phyloP scores from a whole-genome alignment of 2,888 invertebrate species.

The Apotomis betuletana region DNA sequence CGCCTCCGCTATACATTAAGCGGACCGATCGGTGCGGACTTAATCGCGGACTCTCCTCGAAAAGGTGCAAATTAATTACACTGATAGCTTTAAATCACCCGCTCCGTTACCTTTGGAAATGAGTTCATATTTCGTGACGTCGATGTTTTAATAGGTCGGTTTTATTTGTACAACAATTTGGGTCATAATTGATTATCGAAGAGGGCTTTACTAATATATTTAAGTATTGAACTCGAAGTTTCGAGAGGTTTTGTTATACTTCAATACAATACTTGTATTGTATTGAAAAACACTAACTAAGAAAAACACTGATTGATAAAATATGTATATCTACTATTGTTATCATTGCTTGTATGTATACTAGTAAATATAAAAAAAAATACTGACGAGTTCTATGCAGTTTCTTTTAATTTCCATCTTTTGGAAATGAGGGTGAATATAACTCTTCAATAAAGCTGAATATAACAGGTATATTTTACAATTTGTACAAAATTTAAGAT shows the following conservation, averaged over 20 bases:
- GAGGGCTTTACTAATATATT: slow-evolving; percentile 44
- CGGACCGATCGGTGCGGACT: slow-evolving; percentile 60
- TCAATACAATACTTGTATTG: too few relatives aligned
- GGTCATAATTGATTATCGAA: slow-evolving; percentile 62
- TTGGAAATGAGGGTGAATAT: too few relatives aligned
- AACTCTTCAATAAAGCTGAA: too few relatives aligned
- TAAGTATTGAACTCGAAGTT: too few relatives aligned
- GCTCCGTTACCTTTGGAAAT: slow-evolving; percentile 41
- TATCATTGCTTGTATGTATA: too few relatives aligned
- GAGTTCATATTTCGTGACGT: slow-evolving; percentile 42
- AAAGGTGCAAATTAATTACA: slow-evolving; percentile 76
- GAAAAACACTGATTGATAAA: too few relatives aligned
- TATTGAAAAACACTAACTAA: too few relatives aligned
- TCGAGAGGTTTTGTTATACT: too few relatives aligned
- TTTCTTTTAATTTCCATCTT: too few relatives aligned
- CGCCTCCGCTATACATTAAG: slow-evolving; percentile 65
- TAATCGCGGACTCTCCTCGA: slow-evolving; percentile 61
- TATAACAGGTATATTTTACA: neutral
- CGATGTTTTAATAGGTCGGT: slow-evolving; percentile 43
- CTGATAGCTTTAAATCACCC: slow-evolving; percentile 62
- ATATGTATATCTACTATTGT: too few relatives aligned
- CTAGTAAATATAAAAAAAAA: too few relatives aligned
- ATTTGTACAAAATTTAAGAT: neutral
- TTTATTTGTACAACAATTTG: slow-evolving; percentile 61
- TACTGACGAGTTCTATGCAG: too few relatives aligned